Conservation (phyloP, 2,888 invertebrate genomes). For the Heteropelma amictum region DNA sequence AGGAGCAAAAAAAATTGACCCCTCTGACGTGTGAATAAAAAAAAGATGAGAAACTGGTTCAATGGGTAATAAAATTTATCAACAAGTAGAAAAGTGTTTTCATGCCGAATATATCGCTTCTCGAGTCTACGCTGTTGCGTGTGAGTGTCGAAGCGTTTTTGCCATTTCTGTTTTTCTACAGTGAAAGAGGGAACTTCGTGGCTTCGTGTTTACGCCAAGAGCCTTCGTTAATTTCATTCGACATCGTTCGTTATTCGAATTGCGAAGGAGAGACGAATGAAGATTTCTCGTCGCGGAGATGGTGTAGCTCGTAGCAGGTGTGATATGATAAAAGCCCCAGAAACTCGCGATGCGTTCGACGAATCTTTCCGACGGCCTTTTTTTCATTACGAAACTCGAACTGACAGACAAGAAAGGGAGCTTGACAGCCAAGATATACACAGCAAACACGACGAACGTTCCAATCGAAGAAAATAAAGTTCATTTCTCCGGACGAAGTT, state of each 20-base stretch:
- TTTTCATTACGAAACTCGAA: constrained; percentile 2
- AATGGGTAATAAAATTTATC: too few species aligned
- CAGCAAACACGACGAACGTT: too few species aligned
- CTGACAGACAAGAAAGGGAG: neutral
- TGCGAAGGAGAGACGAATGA: constrained; percentile 19
- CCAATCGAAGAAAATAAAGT: too few species aligned
- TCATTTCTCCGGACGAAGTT: too few species aligned
- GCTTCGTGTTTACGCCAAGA: constrained; percentile 10
- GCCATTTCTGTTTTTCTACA: neutral
- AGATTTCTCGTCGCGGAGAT: neutral
- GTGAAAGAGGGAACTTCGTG: neutral
- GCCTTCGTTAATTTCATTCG: constrained; percentile 38
- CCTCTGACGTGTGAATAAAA: neutral
- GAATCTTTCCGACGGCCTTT: neutral
- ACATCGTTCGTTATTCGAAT: constrained; percentile 29
- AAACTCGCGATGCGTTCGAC: neutral
- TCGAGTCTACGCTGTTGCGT: too few species aligned
- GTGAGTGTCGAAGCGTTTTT: too few species aligned
- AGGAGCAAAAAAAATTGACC: neutral
- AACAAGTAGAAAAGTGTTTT: too few species aligned
- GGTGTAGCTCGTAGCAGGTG: neutral
- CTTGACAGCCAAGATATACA: neutral
- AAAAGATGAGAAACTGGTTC: too few species aligned
- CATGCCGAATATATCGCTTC: too few species aligned
- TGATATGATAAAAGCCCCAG: neutral